Evolutionary conservation across 2,113 vertebrate genomes (phyloP), one percentile per base, ranked within the genome.

Genomic region (Galbula dea): DNA sequence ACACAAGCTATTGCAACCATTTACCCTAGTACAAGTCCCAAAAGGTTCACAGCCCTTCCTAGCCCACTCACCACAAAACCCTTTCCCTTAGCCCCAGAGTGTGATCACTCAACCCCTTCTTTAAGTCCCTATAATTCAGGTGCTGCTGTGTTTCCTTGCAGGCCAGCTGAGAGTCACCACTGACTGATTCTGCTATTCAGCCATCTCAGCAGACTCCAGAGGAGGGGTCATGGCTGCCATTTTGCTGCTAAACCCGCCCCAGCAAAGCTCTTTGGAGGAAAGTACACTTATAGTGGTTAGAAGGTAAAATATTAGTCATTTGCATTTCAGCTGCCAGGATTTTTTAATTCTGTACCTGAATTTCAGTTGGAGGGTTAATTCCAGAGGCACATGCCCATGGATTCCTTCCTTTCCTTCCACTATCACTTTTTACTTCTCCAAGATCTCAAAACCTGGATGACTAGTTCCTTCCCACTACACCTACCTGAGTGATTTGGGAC

Each of bases 341-440:
- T 19, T 34, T 7, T 41, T 32, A 62, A 30, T 41, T 59, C 54
- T 61, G 22, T 22, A 45, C 26, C 29, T 69, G 51, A 36, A 80
- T 80, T 89, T 73, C 58, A 61, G 1, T 21, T 41, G n/a, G 20
- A 91, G 7, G 20, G 69, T 32, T 77, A 54, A 80, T 45, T 91
- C 37, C n/a, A 58, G 51, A 29, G 23, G 10, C 6, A 1, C 12
- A n/a, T 13, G 5, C 34, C 24, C 9, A 20, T 5, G 1, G n/a
- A 80, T 55, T 48, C 39, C 18, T 17, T 9, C 9, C 9, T 34
- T 93, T 41, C n/a, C 21, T 65, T 74, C 15, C 52, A 66, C 7
- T 18, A 54, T 7, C 10, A 11, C 10, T 73, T 69, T 52, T 49
- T 14, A 57, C 57, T 21, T 5, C 10, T 77, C 23, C 12, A 9